Evolutionary conservation across 2,113 vertebrate species (phyloP), one percentile per base, ranked within the genome.

Genomic region (Boleophthalmus pectinirostris): DNA sequence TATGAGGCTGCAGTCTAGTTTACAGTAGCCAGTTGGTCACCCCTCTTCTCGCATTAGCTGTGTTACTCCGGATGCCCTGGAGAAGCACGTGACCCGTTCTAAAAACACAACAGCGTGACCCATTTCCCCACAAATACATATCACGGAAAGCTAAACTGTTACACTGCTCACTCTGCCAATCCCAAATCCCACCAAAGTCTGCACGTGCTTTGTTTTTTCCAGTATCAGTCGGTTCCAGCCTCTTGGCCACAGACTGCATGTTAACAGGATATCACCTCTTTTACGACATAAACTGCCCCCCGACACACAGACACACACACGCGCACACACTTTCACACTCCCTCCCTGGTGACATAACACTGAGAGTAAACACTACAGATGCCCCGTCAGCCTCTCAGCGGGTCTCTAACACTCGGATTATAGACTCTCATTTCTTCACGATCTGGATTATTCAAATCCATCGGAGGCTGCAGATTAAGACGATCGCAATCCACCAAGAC

Each of bases 401-500:
- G 81, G 86, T 84, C 82, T 87, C 24, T 87, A 91, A 86, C 79
- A 69, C 49, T 43, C 4, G 57, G 92, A 91, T 92, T 93, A 92
- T 78, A 38, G 35, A 76, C 77, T 23, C 75, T 87, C 80, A 87
- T 90, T 91, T 90, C 92, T 91, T 87, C 88, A 66, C 81, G 86
- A 90, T 92, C 86, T 79, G 92, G 93, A 93, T 94, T 92, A 93
- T 70, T 73, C 79, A 87, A 90, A 91, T 89, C 86, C 90, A 82
- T n/a, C n/a, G n/a, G n/a, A n/a, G n/a, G 83, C 82, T 54, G 61
- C 74, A 84, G 89, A 93, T 93, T 92, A 92, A 73, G 80, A 71
- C 67, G 69, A 82, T 82, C 72, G 86, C 84, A 69, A 82, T 73
- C 63, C 45, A 82, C 83, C 79, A 72, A 75, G 58, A 58, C 64